Evolutionary conservation across 2,113 vertebrate species (phyloP).

Genomic region (Stigmatopora argus): DNA sequence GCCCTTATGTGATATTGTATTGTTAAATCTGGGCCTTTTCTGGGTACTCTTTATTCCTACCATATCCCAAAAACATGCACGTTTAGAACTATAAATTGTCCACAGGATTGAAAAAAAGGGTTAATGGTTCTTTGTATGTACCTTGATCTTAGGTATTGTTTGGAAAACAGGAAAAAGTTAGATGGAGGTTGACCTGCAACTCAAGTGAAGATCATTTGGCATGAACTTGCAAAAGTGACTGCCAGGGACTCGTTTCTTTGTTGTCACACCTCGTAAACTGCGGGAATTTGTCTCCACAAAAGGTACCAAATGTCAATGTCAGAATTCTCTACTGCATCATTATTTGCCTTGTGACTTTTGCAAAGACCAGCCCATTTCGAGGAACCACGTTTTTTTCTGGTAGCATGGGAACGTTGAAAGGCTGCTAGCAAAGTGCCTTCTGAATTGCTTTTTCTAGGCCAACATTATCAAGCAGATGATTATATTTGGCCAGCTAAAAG

Average conservation of each 20-base stretch:
- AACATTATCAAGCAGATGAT: conserved; percentile 27
- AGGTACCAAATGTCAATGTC: not conserved
- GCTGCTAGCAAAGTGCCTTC: conserved; percentile 40
- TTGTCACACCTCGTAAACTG: not conserved
- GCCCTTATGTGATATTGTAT: too few relatives aligned
- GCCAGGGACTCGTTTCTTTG: not conserved
- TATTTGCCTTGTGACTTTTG: conserved; percentile 18
- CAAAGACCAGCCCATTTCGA: conserved; percentile 20
- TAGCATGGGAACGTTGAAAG: conserved; percentile 31
- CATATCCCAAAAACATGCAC: not conserved
- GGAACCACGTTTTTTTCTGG: conserved; percentile 26
- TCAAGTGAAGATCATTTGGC: not conserved
- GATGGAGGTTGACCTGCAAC: not conserved
- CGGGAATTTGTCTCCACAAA: not conserved
- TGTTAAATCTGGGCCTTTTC: not conserved
- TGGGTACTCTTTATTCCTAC: not conserved
- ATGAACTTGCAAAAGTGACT: not conserved
- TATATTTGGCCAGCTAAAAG: conserved; percentile 19
- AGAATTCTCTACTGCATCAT: not conserved
- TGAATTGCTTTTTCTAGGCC: conserved; percentile 25
- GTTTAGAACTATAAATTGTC: not conserved
- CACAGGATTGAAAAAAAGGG: not conserved
- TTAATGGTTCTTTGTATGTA: not conserved
- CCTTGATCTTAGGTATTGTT: not conserved
- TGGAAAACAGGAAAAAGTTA: not conserved